Base-by-base conservation (phyloP, 2,888 invertebrate species). In the Hyppa rectilinea region DNA sequence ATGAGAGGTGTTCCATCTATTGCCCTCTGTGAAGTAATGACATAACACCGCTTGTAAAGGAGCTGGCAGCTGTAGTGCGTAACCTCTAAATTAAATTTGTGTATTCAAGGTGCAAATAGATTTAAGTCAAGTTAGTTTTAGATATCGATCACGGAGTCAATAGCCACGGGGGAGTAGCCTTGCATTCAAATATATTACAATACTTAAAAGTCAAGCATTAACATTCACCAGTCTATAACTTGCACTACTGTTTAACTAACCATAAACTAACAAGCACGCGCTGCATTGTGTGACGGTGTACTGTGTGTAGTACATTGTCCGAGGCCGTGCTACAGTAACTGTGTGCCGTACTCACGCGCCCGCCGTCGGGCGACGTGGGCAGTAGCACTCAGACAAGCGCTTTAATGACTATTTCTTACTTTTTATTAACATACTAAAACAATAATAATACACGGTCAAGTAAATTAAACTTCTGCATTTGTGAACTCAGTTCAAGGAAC, bases 311-410 rank as follows among this genome's bases (percentile, higher is more conserved):
- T 71, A 34, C 50, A 58, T 71, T 38, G 17, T 62, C 0, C 31
- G 23, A 52, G 70, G 36, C 12, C 29, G 72, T 82, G 82, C 80
- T 3, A 81, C 1, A 81, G 50, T 20, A 45, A 71, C 45, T 60
- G 82, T 79, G 55, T 85, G 86, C 87, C 88, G 88, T 89, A 88
- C 88, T 87, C 88, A 85, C 86, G 76, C 86, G 83, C 60, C 82
- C 82, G 82, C 77, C 6, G 66, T 87, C 84, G 83, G 83, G 5
- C 84, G 86, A 81, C n/a, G 88, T 85, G 89, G 88, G 77, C 85
- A 87, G 88, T 88, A 87, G 78, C 88, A 82, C 65, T 79, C 87
- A 76, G 56, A 83, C 83, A 76, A n/a, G n/a, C n/a, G n/a, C n/a
- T n/a, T n/a, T n/a, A n/a, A n/a, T n/a, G n/a, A n/a, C n/a, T n/a